These are phyloP conservation scores for Lissocephala sabroskyi DNA, from an alignment of 2,888 invertebrate genomes.

Conservation along the genomic window DNA sequence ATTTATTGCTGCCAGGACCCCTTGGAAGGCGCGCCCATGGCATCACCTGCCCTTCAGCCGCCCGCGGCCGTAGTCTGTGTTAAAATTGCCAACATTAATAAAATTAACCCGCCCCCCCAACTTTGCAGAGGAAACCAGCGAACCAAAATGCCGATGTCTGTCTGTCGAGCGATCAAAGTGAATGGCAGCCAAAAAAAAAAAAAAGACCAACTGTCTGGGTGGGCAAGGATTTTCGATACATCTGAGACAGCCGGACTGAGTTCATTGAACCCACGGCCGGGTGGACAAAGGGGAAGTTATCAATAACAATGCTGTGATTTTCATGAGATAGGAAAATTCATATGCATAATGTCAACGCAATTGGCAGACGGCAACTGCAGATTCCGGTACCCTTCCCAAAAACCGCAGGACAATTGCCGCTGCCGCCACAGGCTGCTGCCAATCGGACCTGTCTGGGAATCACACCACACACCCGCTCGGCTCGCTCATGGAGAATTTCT, in stretches of 20 bases:
- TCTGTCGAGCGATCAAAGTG: slow-evolving; percentile 17
- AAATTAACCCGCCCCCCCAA: slow-evolving; percentile 41
- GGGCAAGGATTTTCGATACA: not conserved
- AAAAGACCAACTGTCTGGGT: not conserved
- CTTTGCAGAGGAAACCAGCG: slow-evolving; percentile 9
- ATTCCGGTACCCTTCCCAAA: too few relatives aligned
- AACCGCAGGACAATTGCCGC: not conserved
- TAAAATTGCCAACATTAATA: slow-evolving; percentile 66
- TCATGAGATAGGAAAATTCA: not conserved
- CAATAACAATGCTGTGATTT: not conserved
- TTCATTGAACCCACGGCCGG: not conserved
- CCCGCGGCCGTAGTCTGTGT: too few relatives aligned
- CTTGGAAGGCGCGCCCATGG: slow-evolving; percentile 48
- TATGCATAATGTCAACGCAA: slow-evolving; percentile 3
- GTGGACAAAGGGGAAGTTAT: not conserved
- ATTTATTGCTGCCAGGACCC: slow-evolving; percentile 58
- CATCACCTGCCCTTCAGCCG: too few relatives aligned
- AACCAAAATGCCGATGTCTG: too few relatives aligned
- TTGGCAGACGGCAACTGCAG: too few relatives aligned
- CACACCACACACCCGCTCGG: not conserved
- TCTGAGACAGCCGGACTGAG: not conserved
- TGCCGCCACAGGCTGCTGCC: not conserved
- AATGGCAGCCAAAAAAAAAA: not conserved
- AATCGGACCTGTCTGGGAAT: not conserved
- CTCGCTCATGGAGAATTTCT: not conserved